phyloP scores from a whole-genome alignment of 2,797 vertebrate genomes.

The Taeniopygia guttata region DNA sequence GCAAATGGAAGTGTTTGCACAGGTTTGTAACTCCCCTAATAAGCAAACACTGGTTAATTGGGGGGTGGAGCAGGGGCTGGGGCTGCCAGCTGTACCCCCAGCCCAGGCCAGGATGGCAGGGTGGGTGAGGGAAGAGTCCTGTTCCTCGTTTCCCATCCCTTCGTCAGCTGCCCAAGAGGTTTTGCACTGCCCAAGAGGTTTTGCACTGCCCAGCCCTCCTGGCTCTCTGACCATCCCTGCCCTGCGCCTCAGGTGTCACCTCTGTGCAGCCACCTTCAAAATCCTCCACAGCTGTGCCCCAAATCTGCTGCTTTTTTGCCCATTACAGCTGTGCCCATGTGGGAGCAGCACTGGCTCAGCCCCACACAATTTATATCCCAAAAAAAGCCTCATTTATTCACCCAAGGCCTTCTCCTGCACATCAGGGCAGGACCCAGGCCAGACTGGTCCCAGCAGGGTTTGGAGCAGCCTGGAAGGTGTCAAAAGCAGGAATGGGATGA shows the following conservation, averaged over 20 bases:
- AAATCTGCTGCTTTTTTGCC: background rate
- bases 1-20: conserved; percentile 44
- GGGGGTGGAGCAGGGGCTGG: background rate
- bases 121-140: background rate
- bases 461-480: background rate
- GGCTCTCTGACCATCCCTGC: background rate
- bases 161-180: accelerated
- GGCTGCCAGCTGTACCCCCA: background rate
- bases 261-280: background rate
- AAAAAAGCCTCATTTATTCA: background rate
- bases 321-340: background rate
- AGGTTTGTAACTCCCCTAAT: conserved; percentile 28
- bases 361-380: accelerated
- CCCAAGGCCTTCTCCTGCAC: background rate
- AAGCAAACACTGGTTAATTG: background rate
- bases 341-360: background rate
- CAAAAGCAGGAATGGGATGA: background rate
- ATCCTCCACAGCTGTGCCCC: background rate
- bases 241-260: background rate
- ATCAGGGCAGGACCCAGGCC: background rate
- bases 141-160: background rate
- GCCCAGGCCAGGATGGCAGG: accelerated
- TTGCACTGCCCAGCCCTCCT: background rate
- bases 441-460: accelerated
- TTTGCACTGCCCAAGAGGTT: background rate